A percentile compares a stretch with the other conserved stretches of the same genome.
Conservation (phyloP, 2,797 vertebrate species). For the Schizothorax lantsangensis region DNA sequence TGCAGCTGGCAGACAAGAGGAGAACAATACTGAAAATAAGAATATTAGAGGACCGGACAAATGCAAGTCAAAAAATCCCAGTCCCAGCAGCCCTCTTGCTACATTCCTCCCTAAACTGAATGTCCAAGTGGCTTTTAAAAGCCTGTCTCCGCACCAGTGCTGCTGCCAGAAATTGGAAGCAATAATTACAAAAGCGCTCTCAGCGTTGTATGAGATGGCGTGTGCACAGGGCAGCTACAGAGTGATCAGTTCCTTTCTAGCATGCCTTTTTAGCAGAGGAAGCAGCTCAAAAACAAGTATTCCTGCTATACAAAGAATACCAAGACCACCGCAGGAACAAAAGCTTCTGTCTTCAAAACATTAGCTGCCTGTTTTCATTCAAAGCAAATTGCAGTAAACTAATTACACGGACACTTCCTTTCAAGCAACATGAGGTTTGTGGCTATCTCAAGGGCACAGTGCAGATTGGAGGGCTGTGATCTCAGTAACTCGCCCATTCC, state of each 20-base stretch:
- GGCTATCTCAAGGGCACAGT: constrained; percentile 26
- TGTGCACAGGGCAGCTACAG: constrained; percentile 7
- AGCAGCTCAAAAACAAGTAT: constrained; percentile 2
- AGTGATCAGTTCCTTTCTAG: constrained; percentile 32
- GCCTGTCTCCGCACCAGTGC: constrained; percentile 28
- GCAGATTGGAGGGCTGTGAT: constrained; percentile 25
- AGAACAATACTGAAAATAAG: background rate
- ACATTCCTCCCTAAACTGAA: background rate
- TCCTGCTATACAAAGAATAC: constrained; percentile 1
- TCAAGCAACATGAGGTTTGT: constrained; percentile 19
- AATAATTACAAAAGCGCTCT: constrained; percentile 26
- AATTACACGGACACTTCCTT: constrained; percentile 23
- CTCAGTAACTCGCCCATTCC: constrained; percentile 12
- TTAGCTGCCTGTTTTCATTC: constrained; percentile 2
- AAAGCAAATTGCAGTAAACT: constrained; percentile 38
- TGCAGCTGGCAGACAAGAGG: background rate
- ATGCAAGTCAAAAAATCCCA: background rate
- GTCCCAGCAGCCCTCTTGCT: background rate
- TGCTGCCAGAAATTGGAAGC: constrained; percentile 28
- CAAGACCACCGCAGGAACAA: background rate
- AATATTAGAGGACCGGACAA: background rate
- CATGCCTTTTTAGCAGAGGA: constrained; percentile 15
- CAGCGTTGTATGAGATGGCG: background rate
- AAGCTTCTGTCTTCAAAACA: constrained; percentile 18
- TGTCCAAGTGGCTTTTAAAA: constrained; percentile 26